phyloP scores from a whole-genome alignment of 2,888 invertebrate genomes.

The Campopleginae sp. region DNA sequence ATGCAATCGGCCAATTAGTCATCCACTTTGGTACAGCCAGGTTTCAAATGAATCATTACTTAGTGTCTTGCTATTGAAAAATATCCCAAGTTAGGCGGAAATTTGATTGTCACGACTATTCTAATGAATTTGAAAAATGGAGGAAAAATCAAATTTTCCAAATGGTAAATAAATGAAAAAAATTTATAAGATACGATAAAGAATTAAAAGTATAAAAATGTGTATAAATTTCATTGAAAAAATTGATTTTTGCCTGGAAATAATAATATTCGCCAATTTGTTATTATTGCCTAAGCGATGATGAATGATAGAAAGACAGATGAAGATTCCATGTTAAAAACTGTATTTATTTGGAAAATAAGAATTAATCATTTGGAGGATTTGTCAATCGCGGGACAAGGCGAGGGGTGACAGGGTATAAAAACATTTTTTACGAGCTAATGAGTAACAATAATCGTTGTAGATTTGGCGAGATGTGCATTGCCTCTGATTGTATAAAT shows the following conservation, averaged over 20 bases:
- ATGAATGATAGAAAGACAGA: conserved; percentile 63
- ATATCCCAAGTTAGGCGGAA: conserved; percentile 47
- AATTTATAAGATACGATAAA: not conserved
- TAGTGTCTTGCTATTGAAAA: conserved; percentile 29
- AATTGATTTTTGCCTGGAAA: not conserved
- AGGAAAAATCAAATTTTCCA: conserved; percentile 3
- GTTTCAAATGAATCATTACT: conserved; percentile 29
- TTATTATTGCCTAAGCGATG: conserved; percentile 42
- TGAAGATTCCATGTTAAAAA: conserved; percentile 71
- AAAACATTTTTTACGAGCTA: conserved; percentile 76
- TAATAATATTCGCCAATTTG: conserved; percentile 8
- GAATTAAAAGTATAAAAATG: not conserved
- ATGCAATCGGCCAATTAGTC: conserved; percentile 56
- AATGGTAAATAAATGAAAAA: not conserved
- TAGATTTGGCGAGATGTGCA: conserved; percentile 12
- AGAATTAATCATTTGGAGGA: conserved; percentile 72
- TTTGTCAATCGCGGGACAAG: conserved; percentile 76
- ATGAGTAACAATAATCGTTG: conserved; percentile 56
- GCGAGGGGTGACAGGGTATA: conserved; percentile 49
- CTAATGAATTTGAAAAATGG: not conserved
- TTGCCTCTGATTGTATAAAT: conserved; percentile 41
- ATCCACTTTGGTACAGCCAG: conserved; percentile 54
- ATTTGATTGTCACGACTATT: conserved; percentile 55
- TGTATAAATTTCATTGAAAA: conserved; percentile 2
- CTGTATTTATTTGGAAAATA: conserved; percentile 75